phyloP scores from a whole-genome alignment of 1,140 invertebrate genomes.

The Drosophila arawakana region DNA sequence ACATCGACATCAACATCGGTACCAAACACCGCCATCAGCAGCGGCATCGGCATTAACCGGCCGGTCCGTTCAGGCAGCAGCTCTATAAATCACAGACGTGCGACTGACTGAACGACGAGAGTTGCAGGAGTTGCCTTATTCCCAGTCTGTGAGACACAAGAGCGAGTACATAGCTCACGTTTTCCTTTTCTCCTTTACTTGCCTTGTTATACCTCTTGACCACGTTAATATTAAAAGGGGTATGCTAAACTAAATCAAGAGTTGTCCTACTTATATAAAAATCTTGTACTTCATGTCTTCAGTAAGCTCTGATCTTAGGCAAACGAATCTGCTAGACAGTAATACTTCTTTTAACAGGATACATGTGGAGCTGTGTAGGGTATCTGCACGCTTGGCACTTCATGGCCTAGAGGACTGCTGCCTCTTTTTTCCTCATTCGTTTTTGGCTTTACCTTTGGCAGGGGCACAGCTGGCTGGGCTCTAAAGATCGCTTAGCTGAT shows the following conservation, averaged over 20 bases:
- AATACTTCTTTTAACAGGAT: too few species aligned
- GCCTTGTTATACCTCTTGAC: slow-evolving; percentile 12
- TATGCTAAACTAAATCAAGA: not conserved
- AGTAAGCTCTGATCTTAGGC: too few species aligned
- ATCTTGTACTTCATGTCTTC: too few species aligned
- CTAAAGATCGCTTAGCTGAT: slow-evolving; percentile 32
- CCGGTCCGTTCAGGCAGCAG: slow-evolving; percentile 44
- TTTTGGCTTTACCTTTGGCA: slow-evolving; percentile 40
- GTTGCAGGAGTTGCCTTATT: slow-evolving; percentile 56
- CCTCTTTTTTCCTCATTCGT: slow-evolving; percentile 41
- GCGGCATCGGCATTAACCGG: slow-evolving; percentile 20
- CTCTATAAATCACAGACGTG: slow-evolving; percentile 75
- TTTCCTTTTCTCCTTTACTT: slow-evolving; percentile 59
- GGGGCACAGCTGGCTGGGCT: slow-evolving; percentile 44
- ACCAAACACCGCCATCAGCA: slow-evolving; percentile 12
- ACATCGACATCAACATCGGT: slow-evolving; percentile 17
- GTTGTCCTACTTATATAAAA: too few species aligned
- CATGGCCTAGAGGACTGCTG: slow-evolving; percentile 26
- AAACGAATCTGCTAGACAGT: too few species aligned
- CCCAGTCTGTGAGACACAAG: slow-evolving; percentile 14
- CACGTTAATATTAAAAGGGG: not conserved
- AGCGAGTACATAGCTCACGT: slow-evolving; percentile 70
- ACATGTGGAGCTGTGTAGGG: not conserved
- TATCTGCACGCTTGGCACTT: not conserved
- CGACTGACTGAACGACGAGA: slow-evolving; percentile 37